Evolutionary conservation across 2,113 vertebrate genomes (phyloP).

Genomic region (Climacteris rufus): DNA sequence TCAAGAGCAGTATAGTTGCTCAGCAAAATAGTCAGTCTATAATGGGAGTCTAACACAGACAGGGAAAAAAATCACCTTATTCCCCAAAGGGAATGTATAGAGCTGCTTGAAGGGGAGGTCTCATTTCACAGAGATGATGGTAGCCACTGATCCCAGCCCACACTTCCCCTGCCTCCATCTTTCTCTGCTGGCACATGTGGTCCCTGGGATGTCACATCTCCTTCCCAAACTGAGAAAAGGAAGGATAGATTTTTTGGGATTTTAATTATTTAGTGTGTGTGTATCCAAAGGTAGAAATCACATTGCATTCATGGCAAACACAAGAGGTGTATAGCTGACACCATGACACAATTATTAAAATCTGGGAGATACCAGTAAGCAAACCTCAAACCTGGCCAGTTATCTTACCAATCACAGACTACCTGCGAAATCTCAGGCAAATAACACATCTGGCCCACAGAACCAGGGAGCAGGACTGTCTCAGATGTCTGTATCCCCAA

Average conservation of each 20-base stretch:
- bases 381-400: neutral
- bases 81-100: neutral
- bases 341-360: neutral
- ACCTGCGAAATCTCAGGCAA: neutral
- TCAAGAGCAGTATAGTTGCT: neutral
- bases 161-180: neutral
- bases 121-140: neutral
- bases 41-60: neutral
- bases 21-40: neutral
- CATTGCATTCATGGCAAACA: accelerated
- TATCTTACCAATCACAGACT: neutral
- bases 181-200: accelerated
- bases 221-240: neutral
- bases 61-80: neutral
- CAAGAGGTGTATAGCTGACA: neutral
- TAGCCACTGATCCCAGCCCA: neutral
- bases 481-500: neutral
- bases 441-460: neutral
- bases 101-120: neutral
- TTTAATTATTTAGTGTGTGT: neutral
- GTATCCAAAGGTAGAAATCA: neutral
- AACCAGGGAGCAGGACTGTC: neutral
- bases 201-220: accelerated
- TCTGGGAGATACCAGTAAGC: neutral
- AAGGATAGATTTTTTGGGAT: neutral